Evolutionary conservation across 2,797 vertebrate genomes (phyloP).

Genomic region (Trematomus bernacchii): DNA sequence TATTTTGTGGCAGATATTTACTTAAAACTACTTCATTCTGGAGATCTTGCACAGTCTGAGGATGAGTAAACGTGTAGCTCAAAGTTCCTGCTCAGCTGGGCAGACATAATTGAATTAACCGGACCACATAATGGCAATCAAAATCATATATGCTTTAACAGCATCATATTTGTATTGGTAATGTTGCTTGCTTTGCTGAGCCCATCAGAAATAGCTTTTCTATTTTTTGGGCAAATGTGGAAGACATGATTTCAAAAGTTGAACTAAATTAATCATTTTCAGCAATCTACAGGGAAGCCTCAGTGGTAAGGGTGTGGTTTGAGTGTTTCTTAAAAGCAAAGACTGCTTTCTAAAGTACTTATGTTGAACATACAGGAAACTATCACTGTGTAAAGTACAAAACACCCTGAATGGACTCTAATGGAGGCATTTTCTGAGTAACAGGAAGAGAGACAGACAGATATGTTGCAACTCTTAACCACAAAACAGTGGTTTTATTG

Average conservation of each 20-base stretch:
- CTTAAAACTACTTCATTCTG: slow-evolving; percentile 5
- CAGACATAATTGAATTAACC: slow-evolving; percentile 10
- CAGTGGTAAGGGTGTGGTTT: not conserved
- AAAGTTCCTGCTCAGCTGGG: not conserved
- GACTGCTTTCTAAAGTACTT: not conserved
- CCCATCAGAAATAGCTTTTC: not conserved
- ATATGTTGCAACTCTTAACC: not conserved
- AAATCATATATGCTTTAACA: slow-evolving; percentile 8
- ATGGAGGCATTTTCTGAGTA: not conserved
- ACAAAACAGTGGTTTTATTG: not conserved
- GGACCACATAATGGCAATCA: not conserved
- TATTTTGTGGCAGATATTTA: not conserved
- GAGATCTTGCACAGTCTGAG: not conserved
- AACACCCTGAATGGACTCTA: not conserved
- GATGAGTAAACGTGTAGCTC: not conserved
- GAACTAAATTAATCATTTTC: slow-evolving; percentile 2
- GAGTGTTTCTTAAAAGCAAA: not conserved
- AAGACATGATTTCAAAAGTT: not conserved
- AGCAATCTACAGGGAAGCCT: not conserved
- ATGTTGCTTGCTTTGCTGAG: not conserved
- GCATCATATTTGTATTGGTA: not conserved
- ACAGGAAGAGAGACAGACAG: not conserved
- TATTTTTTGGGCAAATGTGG: not conserved
- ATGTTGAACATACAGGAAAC: not conserved
- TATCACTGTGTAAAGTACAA: too few relatives aligned